These are phyloP conservation scores for Ceratitis capitata DNA, from an alignment of 1,140 invertebrate species.

Conservation along the genomic window DNA sequence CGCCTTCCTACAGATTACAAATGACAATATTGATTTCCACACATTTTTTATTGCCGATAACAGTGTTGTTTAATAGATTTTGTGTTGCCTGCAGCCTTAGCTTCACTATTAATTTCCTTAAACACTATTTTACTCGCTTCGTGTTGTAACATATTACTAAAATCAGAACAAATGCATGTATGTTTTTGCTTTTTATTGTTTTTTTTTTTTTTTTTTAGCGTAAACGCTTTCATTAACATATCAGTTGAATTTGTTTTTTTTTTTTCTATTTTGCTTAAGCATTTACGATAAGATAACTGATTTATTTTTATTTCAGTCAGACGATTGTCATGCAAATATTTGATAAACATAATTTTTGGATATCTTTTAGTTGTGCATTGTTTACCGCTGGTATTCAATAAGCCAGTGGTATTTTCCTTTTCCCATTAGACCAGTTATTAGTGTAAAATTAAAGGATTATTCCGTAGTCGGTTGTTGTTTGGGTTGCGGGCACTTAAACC, in stretches of 20 bases:
- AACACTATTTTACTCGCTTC: too few species aligned
- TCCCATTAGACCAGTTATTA: background rate
- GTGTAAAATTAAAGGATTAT: background rate
- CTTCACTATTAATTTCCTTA: too few species aligned
- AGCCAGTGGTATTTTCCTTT: background rate
- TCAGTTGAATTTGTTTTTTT: background rate
- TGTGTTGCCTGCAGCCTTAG: too few species aligned
- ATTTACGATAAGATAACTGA: constrained; percentile 8
- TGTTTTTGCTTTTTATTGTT: background rate
- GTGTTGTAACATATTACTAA: too few species aligned
- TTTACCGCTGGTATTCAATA: background rate
- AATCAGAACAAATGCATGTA: too few species aligned
- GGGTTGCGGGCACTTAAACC: background rate
- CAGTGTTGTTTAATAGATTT: too few species aligned
- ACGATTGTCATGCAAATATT: background rate
- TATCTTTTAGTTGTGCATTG: background rate
- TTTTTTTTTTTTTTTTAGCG: background rate
- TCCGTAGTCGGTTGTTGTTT: background rate
- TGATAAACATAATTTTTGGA: background rate
- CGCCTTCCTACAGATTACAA: too few species aligned
- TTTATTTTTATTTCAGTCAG: background rate
- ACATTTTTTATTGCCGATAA: too few species aligned
- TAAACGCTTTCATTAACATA: background rate
- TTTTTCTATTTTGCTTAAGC: background rate
- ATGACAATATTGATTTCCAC: too few species aligned